Conservation (phyloP, 1,140 invertebrate genomes). For the Atta cephalotes region DNA sequence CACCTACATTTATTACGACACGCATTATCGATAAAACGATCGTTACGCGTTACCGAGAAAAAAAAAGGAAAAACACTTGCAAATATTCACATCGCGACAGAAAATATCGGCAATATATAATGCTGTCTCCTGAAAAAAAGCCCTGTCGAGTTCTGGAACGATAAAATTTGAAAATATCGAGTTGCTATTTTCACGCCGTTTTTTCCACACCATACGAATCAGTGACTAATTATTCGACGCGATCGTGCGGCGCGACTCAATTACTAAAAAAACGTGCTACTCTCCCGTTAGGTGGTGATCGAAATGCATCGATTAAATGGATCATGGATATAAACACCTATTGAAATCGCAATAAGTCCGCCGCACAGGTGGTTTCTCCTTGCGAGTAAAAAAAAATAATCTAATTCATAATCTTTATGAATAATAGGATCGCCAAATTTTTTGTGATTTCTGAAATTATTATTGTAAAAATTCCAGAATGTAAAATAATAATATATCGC, state of each 20-base stretch:
- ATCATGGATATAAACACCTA: constrained; percentile 30
- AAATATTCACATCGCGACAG: constrained; percentile 42
- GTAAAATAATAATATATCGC: not conserved
- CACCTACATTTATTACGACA: constrained; percentile 78
- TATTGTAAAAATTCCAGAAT: constrained; percentile 2
- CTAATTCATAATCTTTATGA: not conserved
- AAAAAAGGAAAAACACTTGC: constrained; percentile 12
- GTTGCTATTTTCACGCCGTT: constrained; percentile 49
- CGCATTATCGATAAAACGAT: constrained; percentile 44
- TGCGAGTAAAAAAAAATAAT: not conserved
- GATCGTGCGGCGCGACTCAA: constrained; percentile 62
- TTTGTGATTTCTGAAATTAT: constrained; percentile 7
- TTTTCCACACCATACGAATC: constrained; percentile 66
- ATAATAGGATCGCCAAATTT: constrained; percentile 31
- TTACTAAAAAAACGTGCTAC: constrained; percentile 65
- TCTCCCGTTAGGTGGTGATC: constrained; percentile 37
- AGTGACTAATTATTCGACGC: constrained; percentile 67
- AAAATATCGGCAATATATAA: constrained; percentile 38
- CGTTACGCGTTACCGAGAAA: constrained; percentile 35
- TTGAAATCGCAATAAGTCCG: constrained; percentile 56
- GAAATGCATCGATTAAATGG: constrained; percentile 57
- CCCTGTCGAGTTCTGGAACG: constrained; percentile 61
- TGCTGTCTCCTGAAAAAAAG: constrained; percentile 35
- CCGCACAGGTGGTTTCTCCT: constrained; percentile 47
- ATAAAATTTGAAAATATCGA: constrained; percentile 45